A percentile compares a stretch with the other conserved stretches of the same genome.
Evolutionary conservation across 2,888 invertebrate species (phyloP).

Genomic region (Allophyes oxyacanthae): DNA sequence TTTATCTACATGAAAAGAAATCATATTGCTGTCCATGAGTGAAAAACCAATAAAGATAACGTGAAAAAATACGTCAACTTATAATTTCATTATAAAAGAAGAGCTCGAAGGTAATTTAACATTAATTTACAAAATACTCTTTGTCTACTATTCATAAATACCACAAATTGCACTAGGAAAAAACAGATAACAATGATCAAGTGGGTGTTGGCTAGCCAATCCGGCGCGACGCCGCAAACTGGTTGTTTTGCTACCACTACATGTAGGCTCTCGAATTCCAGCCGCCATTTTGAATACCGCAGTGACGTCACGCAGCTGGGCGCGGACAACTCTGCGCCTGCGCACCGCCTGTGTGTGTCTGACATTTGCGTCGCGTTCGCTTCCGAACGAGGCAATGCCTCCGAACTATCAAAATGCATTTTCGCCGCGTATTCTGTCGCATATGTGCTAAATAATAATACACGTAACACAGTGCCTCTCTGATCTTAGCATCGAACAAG

Average conservation of each 20-base stretch:
- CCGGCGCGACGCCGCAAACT: slow-evolving; percentile 37
- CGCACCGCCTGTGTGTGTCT: slow-evolving; percentile 71
- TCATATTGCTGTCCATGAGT: too few species aligned
- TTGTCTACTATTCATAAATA: slow-evolving; percentile 13
- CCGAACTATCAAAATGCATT: slow-evolving; percentile 81
- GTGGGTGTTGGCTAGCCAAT: slow-evolving; percentile 35
- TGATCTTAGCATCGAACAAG: slow-evolving; percentile 82
- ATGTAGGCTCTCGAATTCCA: slow-evolving; percentile 87
- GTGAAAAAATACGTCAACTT: background rate
- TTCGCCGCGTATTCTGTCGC: slow-evolving; percentile 78
- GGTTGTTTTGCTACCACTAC: slow-evolving; percentile 68
- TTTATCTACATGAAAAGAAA: too few species aligned
- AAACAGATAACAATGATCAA: slow-evolving; percentile 42
- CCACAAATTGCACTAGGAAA: slow-evolving; percentile 20
- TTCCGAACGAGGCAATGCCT: slow-evolving; percentile 84
- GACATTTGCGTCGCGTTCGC: slow-evolving; percentile 83
- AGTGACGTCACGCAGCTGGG: slow-evolving; percentile 86
- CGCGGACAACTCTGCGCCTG: slow-evolving; percentile 81
- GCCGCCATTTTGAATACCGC: slow-evolving; percentile 88
- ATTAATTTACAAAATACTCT: slow-evolving; percentile 4
- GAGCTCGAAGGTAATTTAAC: background rate
- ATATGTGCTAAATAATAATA: slow-evolving; percentile 77
- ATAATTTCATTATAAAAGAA: background rate
- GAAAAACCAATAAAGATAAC: too few species aligned
- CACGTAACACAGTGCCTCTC: slow-evolving; percentile 77